A percentile compares a stretch with the other conserved stretches of the same genome.
phyloP scores from a whole-genome alignment of 2,797 vertebrate genomes.

The Podargus strigoides region DNA sequence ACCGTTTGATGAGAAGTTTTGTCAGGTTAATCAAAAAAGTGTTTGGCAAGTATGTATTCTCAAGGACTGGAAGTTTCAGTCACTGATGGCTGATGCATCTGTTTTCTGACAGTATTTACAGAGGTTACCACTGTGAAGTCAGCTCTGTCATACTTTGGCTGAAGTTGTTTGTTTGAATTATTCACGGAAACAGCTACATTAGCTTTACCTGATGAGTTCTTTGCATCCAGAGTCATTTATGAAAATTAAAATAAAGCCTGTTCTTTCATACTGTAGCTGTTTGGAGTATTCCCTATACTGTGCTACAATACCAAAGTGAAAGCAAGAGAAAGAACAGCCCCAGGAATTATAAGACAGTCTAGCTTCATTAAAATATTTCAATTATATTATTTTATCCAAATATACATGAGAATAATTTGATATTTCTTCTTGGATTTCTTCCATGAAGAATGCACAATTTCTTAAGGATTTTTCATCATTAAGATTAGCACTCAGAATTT shows the following conservation, averaged over 20 bases:
- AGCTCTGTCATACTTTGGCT: not conserved
- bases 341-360: not conserved
- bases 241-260: not conserved
- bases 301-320: not conserved
- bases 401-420: not conserved
- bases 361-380: not conserved
- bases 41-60: not conserved
- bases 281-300: not conserved
- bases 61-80: not conserved
- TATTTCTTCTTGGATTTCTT: not conserved
- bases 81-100: not conserved
- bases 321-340: not conserved
- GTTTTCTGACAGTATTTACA: not conserved
- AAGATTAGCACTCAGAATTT: not conserved
- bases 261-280: not conserved
- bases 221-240: not conserved
- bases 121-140: not conserved
- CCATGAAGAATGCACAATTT: not conserved
- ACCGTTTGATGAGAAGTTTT: not conserved
- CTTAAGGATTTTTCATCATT: not conserved
- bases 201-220: not conserved
- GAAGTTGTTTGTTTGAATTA: conserved; percentile 20
- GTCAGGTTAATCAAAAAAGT: not conserved
- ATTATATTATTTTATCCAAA: not conserved
- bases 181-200: not conserved